These are phyloP conservation scores for Scophthalmus maximus DNA, from an alignment of 2,113 vertebrate species.

Conservation along the genomic window DNA sequence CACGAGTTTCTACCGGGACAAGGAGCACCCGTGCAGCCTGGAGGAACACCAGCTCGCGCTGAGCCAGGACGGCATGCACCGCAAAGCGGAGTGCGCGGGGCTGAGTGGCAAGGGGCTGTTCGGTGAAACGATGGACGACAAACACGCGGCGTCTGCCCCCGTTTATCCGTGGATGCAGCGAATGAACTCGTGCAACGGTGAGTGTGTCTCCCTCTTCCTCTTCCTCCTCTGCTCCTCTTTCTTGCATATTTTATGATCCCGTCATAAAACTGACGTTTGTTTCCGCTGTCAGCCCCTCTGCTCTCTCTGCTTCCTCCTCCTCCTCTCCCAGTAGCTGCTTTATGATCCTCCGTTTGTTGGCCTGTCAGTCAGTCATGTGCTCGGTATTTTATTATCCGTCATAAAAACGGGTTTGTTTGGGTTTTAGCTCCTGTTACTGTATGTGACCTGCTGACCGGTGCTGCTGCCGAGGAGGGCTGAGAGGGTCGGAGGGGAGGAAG, in stretches of 20 bases:
- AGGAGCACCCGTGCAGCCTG: constrained; percentile 84
- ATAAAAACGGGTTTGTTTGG: constrained; percentile 76
- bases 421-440: constrained; percentile 63
- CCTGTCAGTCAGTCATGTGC: constrained; percentile 67
- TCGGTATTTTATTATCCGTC: constrained; percentile 71
- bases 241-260: constrained; percentile 66
- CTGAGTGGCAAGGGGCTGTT: constrained; percentile 87
- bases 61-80: constrained; percentile 85
- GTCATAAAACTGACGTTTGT: constrained; percentile 70
- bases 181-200: constrained; percentile 97
- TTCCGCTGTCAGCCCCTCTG: constrained; percentile 56
- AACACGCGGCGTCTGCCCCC: constrained; percentile 83
- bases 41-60: constrained; percentile 88
- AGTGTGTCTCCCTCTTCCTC: constrained; percentile 76
- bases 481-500: constrained; percentile 39
- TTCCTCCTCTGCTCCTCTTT: constrained; percentile 37
- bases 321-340: constrained; percentile 54
- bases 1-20: constrained; percentile 91
- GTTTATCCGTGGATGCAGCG: constrained; percentile 96
- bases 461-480: constrained; percentile 41
- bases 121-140: constrained; percentile 91
- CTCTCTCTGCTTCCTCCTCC: constrained; percentile 26
- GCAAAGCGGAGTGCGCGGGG: constrained; percentile 91
- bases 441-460: constrained; percentile 70
- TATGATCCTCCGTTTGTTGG: constrained; percentile 63